Base-by-base conservation (phyloP, 2,113 vertebrate genomes). In the Aspidoscelis tigris region DNA sequence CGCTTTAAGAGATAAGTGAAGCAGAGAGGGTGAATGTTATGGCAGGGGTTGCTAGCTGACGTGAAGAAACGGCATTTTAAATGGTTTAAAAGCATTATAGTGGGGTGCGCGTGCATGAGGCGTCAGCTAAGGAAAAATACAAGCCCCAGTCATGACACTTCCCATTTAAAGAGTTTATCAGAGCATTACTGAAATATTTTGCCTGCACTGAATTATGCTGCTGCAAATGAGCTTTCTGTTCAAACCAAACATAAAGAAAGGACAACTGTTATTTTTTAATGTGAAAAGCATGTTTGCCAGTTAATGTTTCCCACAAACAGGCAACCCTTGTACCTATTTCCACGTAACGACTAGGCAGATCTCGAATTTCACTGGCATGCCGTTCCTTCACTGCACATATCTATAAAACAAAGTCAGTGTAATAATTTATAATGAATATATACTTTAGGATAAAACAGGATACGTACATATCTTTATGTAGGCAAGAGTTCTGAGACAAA, bases 281-380 rank as follows among this genome's bases (percentile, higher is more conserved):
- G 41, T 77, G 16, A 65, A 53, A 83, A 79, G 16, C 33, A 78
- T 74, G 53, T 18, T 6, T 44, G 64, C 8, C 44, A 65, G 5
- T 71, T 88, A 43, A 47, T 47, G 43, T 5, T 65, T 88, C 33
- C 43, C 53, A 50, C 44, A 53, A 21, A 55, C 3, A 24, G 70
- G 0, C 1, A 7, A 6, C 14, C 33, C 14, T 12, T 91, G 11
- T 97, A 99, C 99, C 97, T 94, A 99, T 99, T 95, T 99, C 99
- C 90, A 99, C 99, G 0, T 99, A 99, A 87, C 99, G 98, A 86
- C 96, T 98, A 9, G 99, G 99, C 70, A 99, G 95, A 88, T 99
- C 99, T 89, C 99, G 96, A 93, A 99, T 96, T 91, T 99, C 99
- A 75, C 97, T 96, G 53, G 97, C 97, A 83, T 98, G 98, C 61